These are phyloP conservation scores for Characodon lateralis DNA, from an alignment of 2,797 vertebrate genomes.

Conservation along the genomic window DNA sequence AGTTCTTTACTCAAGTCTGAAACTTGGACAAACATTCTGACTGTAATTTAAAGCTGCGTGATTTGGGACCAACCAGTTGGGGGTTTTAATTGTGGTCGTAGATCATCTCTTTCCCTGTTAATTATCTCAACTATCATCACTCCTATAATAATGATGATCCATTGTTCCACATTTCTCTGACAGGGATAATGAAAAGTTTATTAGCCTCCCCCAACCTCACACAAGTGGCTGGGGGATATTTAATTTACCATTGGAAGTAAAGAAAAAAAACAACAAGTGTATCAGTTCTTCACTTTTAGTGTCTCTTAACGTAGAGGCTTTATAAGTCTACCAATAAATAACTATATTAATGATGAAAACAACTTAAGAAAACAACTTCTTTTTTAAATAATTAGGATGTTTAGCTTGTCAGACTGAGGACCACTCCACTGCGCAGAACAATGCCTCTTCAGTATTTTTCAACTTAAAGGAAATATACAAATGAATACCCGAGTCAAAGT, in stretches of 20 bases:
- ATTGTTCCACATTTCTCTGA: constrained; percentile 68
- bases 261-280: background rate
- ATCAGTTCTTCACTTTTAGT: constrained; percentile 13
- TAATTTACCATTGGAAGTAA: constrained; percentile 52
- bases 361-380: constrained; percentile 26
- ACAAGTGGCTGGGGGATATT: constrained; percentile 60
- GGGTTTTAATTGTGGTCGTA: constrained; percentile 71
- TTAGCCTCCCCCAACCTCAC: constrained; percentile 71
- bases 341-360: constrained; percentile 21
- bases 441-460: background rate
- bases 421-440: background rate
- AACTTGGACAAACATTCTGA: constrained; percentile 58
- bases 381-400: constrained; percentile 35
- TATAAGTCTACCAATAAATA: constrained; percentile 45
- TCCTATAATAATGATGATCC: constrained; percentile 76
- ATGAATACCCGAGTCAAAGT: background rate
- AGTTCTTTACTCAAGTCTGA: constrained; percentile 35
- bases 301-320: constrained; percentile 12
- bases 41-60: constrained; percentile 51
- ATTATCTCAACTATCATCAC: constrained; percentile 72
- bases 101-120: constrained; percentile 68
- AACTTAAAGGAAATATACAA: background rate
- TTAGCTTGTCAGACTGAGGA: constrained; percentile 13
- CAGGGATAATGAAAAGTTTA: constrained; percentile 77
- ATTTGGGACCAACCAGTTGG: constrained; percentile 57